Conservation (phyloP, 2,797 vertebrate genomes). For the Pangasius krempfi region DNA sequence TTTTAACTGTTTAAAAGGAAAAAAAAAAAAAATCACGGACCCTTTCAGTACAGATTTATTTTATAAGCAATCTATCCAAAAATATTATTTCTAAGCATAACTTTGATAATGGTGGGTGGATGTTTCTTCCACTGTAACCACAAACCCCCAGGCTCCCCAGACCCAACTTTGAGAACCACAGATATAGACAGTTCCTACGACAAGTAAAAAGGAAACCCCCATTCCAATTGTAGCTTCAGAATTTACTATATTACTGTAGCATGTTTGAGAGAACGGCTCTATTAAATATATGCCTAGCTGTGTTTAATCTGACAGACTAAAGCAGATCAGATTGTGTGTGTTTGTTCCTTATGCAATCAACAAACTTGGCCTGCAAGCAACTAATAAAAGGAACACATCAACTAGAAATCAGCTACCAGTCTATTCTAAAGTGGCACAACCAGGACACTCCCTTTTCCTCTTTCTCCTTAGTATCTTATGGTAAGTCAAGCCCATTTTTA, state of each 20-base stretch:
- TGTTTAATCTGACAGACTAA: background rate
- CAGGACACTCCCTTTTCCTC: background rate
- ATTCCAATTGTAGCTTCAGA: background rate
- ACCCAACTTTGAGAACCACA: background rate
- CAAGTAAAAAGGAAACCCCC: background rate
- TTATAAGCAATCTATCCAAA: background rate
- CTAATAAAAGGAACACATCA: slow-evolving; percentile 21
- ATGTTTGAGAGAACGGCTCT: background rate
- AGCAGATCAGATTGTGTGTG: background rate
- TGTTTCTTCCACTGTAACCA: background rate
- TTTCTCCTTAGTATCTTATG: background rate
- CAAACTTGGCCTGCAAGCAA: slow-evolving; percentile 3
- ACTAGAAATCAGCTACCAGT: slow-evolving; percentile 3
- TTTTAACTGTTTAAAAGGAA: background rate
- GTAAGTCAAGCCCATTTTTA: background rate
- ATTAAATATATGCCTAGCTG: background rate
- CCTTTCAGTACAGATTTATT: background rate
- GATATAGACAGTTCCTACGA: background rate
- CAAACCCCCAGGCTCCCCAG: background rate
- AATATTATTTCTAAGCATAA: background rate
- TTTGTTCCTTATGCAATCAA: background rate
- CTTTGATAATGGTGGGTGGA: background rate
- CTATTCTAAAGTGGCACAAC: slow-evolving; percentile 20
- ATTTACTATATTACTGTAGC: background rate
- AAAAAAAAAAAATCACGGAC: background rate